A percentile compares a stretch with the other conserved stretches of the same genome.
Conservation (phyloP, 2,888 invertebrate genomes). For the Ophraella communa region DNA sequence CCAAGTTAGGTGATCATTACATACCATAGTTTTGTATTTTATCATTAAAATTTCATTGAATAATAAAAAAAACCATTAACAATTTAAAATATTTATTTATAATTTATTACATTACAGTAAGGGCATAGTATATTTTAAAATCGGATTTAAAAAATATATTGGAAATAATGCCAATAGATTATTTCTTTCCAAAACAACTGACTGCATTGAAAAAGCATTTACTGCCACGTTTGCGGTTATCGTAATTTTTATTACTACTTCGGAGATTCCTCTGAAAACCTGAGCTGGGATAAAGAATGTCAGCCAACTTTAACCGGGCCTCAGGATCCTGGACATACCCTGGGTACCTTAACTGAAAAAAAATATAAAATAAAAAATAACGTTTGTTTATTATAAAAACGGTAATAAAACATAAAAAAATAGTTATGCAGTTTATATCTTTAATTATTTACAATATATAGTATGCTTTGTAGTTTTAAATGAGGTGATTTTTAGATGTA, state of each 20-base stretch:
- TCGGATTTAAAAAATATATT: neutral
- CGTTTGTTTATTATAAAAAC: neutral
- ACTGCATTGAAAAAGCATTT: slow-evolving; percentile 22
- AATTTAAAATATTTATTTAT: neutral
- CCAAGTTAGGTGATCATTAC: too few species aligned
- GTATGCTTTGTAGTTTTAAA: too few species aligned
- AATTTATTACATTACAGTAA: neutral
- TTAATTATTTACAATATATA: too few species aligned
- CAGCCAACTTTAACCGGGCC: neutral
- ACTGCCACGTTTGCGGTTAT: slow-evolving; percentile 19
- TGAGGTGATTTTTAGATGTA: too few species aligned
- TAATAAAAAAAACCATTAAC: neutral
- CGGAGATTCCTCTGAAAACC: slow-evolving; percentile 4
- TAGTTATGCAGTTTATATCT: too few species aligned
- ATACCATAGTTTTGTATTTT: too few species aligned
- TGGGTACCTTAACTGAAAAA: slow-evolving; percentile 11
- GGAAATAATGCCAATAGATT: neutral
- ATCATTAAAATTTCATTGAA: neutral
- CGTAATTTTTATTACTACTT: slow-evolving; percentile 1
- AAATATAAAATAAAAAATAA: neutral
- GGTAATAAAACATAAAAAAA: neutral
- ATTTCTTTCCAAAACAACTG: slow-evolving; percentile 22
- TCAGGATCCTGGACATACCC: slow-evolving; percentile 3
- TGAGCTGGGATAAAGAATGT: slow-evolving; percentile 4
- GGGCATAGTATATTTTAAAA: neutral